Evolutionary conservation across 2,888 invertebrate species (phyloP), one percentile per base, ranked within the genome.

Genomic region (Euplagia quadripunctaria): DNA sequence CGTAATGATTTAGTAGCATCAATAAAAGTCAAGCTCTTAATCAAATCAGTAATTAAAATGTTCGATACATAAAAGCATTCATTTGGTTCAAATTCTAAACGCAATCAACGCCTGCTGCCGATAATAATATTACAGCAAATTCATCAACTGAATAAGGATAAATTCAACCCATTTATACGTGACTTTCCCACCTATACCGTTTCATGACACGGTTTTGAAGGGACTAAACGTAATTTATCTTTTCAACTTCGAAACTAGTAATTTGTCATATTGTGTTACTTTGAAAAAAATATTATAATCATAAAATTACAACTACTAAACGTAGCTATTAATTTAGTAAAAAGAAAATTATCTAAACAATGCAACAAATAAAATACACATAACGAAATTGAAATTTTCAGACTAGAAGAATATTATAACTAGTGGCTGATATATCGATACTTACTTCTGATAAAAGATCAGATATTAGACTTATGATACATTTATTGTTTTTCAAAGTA

Each of bases 31-130:
- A 51, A 66, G 16, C 31, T 66, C 51, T 16, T 7, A 51, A 7
- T 66, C 31, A 31, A 51, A 66, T 51, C 20, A 31, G 1, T 66
- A 49, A 66, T 66, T 51, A 17, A 66, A 65, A 51, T 51, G 51
- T 51, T 51, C 31, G 6, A 55, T 52, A 68, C n/a, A 66, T 31
- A 51, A 51, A 66, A 41, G 66, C 17, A 17, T 66, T 66, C 31
- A 66, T 66, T 66, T 16, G 16, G 16, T 31, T 51, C 51, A 66
- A 46, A 66, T 66, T 51, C 66, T 49, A 17, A 51, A 66, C 66
- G 49, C 51, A 66, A 66, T 66, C 49, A 51, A 66, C 49, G 49
- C 66, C 66, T 17, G 31, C 31, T 9, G 49, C 51, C 17, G 51
- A 66, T 66, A 66, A 66, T 66, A 31, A 51, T 41, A 49, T 66